Percentiles rank a stretch among this genome's conserved stretches.
Evolutionary conservation across 2,888 invertebrate genomes (phyloP).

Genomic region (Stenotaenia linearis): DNA sequence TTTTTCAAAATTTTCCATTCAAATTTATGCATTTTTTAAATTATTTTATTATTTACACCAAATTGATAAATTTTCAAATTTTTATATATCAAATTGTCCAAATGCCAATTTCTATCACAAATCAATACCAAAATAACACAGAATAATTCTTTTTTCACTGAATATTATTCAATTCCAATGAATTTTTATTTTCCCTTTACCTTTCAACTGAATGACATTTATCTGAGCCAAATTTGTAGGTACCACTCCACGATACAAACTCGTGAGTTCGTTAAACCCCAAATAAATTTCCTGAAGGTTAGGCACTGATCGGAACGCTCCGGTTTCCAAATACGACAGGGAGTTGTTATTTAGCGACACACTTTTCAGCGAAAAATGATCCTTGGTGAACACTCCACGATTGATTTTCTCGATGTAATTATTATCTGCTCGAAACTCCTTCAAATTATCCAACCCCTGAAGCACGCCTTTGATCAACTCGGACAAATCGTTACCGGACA

Average conservation of each 20-base stretch:
- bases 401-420: slow-evolving; percentile 31
- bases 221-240: slow-evolving; percentile 7
- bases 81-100: too few species aligned
- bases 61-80: too few species aligned
- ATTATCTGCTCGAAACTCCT: slow-evolving; percentile 20
- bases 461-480: neutral
- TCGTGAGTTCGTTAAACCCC: slow-evolving; percentile 17
- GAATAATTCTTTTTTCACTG: too few species aligned
- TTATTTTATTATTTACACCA: too few species aligned
- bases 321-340: slow-evolving; percentile 15
- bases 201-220: slow-evolving; percentile 29
- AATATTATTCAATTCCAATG: too few species aligned
- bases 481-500: slow-evolving; percentile 30
- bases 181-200: too few species aligned
- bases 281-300: slow-evolving; percentile 30
- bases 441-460: neutral
- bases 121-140: too few species aligned
- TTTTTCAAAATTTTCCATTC: too few species aligned
- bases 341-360: slow-evolving; percentile 15
- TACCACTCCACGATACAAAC: slow-evolving; percentile 24
- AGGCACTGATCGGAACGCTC: slow-evolving; percentile 4
- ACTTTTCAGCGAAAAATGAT: neutral
- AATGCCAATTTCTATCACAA: too few species aligned
- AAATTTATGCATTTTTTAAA: too few species aligned
- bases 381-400: slow-evolving; percentile 30